Conservation (phyloP, 2,113 vertebrate species). For the Mormyrus lacerda region DNA sequence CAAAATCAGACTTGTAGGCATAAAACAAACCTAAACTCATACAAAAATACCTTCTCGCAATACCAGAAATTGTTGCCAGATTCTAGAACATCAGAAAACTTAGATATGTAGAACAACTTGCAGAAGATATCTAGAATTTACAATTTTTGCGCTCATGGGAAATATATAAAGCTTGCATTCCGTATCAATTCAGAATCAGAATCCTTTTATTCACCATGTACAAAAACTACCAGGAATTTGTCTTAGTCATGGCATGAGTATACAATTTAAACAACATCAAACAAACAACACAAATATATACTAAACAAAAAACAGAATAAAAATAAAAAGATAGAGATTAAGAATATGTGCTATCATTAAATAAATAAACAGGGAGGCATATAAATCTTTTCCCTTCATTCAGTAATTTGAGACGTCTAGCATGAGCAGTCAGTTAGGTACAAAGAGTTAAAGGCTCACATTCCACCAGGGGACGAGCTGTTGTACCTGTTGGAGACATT, state of each 20-base stretch:
- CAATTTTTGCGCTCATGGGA: background rate
- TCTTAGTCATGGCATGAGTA: background rate
- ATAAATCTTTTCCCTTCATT: background rate
- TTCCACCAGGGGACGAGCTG: background rate
- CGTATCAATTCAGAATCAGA: background rate
- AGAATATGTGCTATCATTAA: background rate
- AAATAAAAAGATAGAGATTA: background rate
- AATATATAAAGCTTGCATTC: background rate
- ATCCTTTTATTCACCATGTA: background rate
- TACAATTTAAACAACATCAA: background rate
- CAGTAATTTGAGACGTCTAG: background rate
- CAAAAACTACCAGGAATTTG: background rate
- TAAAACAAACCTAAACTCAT: background rate
- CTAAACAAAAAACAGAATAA: background rate
- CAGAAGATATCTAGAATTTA: background rate
- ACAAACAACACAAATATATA: background rate
- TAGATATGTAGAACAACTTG: background rate
- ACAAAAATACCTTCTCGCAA: background rate
- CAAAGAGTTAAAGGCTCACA: background rate
- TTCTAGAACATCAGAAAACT: background rate
- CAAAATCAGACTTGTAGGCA: slow-evolving; percentile 20
- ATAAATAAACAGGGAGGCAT: background rate
- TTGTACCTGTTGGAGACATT: background rate
- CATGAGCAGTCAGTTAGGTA: background rate
- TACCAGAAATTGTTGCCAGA: background rate